A percentile compares a stretch with the other conserved stretches of the same genome.
These are phyloP conservation scores for Cichlasoma orientale DNA, from an alignment of 2,797 vertebrate species.

Conservation along the genomic window DNA sequence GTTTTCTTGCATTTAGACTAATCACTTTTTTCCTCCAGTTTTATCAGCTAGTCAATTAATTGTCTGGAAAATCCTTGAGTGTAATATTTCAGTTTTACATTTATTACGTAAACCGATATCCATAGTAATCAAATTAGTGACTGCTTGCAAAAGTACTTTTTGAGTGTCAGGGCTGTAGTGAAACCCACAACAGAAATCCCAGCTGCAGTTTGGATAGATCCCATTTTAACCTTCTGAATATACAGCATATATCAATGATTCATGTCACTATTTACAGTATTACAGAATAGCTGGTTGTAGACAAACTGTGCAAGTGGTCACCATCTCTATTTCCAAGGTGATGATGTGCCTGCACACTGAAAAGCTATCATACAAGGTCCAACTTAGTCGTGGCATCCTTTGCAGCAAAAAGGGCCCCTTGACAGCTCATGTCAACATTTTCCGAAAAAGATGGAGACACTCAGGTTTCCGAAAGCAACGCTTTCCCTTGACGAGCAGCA, in stretches of 20 bases:
- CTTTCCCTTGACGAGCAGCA: not conserved
- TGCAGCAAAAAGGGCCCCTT: not conserved
- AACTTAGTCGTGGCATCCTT: not conserved
- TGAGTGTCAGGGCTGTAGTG: not conserved
- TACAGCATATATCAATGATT: not conserved
- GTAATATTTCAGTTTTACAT: not conserved
- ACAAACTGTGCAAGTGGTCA: not conserved
- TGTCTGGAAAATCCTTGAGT: not conserved
- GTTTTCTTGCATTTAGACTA: not conserved
- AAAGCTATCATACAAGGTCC: not conserved
- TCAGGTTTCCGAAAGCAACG: not conserved
- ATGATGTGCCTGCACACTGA: not conserved
- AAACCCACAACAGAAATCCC: not conserved
- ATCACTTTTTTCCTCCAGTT: not conserved
- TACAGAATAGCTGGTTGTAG: not conserved
- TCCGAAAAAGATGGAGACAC: not conserved
- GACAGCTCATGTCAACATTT: not conserved
- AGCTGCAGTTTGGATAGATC: not conserved
- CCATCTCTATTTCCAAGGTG: not conserved
- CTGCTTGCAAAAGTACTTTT: not conserved
- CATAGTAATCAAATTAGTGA: not conserved
- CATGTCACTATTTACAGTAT: not conserved
- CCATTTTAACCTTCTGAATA: not conserved
- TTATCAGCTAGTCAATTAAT: not conserved
- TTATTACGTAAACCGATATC: not conserved